phyloP scores from a whole-genome alignment of 2,888 invertebrate species.

The Hydriomena furcata region DNA sequence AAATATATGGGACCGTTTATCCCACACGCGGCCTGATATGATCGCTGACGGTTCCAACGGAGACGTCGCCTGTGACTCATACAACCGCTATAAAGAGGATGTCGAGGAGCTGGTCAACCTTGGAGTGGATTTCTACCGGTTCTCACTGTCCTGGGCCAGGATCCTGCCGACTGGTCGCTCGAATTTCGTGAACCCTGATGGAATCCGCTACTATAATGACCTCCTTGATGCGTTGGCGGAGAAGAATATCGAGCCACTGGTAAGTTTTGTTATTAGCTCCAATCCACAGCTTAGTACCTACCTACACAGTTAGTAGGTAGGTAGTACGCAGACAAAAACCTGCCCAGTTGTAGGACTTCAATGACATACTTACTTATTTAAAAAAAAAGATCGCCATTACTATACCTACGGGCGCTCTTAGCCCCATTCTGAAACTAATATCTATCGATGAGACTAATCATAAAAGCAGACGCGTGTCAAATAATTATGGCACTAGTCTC shows the following conservation, averaged over 20 bases:
- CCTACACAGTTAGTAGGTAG: too few species aligned
- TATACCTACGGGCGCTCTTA: too few species aligned
- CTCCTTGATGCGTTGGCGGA: slow-evolving; percentile 85
- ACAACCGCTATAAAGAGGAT: slow-evolving; percentile 85
- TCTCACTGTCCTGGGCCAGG: slow-evolving; percentile 86
- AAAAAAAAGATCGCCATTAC: too few species aligned
- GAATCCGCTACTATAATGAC: slow-evolving; percentile 86
- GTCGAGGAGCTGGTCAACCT: slow-evolving; percentile 76
- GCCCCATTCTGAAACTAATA: too few species aligned
- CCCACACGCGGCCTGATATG: slow-evolving; percentile 81
- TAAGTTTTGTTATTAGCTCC: too few species aligned
- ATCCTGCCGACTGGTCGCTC: slow-evolving; percentile 84
- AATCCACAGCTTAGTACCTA: too few species aligned
- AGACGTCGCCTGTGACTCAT: slow-evolving; percentile 88
- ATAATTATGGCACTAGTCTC: too few species aligned
- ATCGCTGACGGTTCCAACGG: slow-evolving; percentile 85
- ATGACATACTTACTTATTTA: too few species aligned
- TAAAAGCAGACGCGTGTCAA: too few species aligned
- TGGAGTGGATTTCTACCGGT: slow-evolving; percentile 82
- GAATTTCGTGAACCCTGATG: slow-evolving; percentile 82
- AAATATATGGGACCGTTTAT: slow-evolving; percentile 85
- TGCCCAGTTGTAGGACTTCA: too few species aligned
- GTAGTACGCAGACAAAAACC: too few species aligned
- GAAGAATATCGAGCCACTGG: slow-evolving; percentile 85
- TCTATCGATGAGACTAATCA: too few species aligned